Percentiles rank a stretch among this genome's conserved stretches.
Conservation (phyloP, 2,113 vertebrate genomes). For the Cygnus atratus region DNA sequence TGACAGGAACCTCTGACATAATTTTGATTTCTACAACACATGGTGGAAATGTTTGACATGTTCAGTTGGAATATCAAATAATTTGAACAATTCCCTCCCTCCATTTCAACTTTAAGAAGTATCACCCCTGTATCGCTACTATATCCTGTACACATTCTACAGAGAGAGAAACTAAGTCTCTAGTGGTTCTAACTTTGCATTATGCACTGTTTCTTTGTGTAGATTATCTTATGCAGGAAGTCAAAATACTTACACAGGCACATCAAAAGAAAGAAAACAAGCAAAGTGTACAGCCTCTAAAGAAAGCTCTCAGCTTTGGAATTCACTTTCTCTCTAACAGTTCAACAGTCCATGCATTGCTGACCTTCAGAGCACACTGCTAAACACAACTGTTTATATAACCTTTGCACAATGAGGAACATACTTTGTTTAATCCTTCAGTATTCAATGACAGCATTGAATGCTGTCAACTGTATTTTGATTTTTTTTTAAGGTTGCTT, state of each 20-base stretch:
- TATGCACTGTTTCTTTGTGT: not conserved
- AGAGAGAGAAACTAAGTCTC: not conserved
- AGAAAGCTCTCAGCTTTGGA: not conserved
- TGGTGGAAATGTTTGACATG: not conserved
- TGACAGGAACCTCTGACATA: not conserved
- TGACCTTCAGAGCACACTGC: not conserved
- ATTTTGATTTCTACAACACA: not conserved
- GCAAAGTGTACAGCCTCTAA: not conserved
- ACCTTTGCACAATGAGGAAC: not conserved
- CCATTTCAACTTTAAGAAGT: not conserved
- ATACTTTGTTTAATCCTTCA: not conserved
- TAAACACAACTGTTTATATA: not conserved
- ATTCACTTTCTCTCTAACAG: not conserved
- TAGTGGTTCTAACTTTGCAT: not conserved
- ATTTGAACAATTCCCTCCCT: not conserved
- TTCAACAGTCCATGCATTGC: not conserved
- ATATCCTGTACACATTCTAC: not conserved
- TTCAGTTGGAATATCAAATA: not conserved
- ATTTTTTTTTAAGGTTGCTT: not conserved
- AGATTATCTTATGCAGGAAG: not conserved
- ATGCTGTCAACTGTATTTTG: not conserved
- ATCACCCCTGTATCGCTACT: not conserved
- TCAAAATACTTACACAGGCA: not conserved
- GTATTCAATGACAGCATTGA: not conserved
- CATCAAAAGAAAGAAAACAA: conserved; percentile 25